Conservation (phyloP, 2,113 vertebrate genomes). For the Puntigrus tetrazona region DNA sequence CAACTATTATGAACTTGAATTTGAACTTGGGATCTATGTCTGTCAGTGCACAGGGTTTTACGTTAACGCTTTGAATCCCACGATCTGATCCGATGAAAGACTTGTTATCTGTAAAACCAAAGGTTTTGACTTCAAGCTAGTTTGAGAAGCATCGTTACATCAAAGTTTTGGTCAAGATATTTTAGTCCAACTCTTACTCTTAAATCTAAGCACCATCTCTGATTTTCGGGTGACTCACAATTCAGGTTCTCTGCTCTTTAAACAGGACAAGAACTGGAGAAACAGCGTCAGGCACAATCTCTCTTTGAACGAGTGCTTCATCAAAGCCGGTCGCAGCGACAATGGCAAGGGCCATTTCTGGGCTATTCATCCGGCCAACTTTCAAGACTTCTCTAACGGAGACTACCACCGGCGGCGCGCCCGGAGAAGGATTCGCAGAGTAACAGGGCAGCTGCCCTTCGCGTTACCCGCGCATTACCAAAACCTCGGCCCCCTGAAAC, state of each 20-base stretch:
- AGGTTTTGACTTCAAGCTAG: not conserved
- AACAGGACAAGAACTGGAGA: constrained; percentile 85
- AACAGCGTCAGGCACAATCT: constrained; percentile 84
- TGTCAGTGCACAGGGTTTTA: not conserved
- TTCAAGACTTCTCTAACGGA: constrained; percentile 80
- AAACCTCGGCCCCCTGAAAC: constrained; percentile 48
- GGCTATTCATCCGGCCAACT: constrained; percentile 81
- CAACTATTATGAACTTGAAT: not conserved
- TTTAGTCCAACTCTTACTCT: not conserved
- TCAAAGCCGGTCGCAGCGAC: constrained; percentile 83
- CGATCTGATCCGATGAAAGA: not conserved
- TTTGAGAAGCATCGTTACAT: not conserved
- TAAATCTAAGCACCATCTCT: not conserved
- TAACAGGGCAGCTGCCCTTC: constrained; percentile 64
- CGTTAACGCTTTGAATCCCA: not conserved
- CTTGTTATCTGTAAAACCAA: not conserved
- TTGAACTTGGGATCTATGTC: not conserved
- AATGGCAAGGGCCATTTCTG: constrained; percentile 85
- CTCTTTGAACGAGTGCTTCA: constrained; percentile 82
- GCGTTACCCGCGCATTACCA: constrained; percentile 59
- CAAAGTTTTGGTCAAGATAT: not conserved
- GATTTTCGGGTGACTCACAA: not conserved
- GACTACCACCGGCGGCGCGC: constrained; percentile 81
- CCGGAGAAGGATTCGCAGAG: constrained; percentile 74
- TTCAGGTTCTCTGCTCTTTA: constrained; percentile 6